phyloP scores from a whole-genome alignment of 1,140 invertebrate genomes.

The Drosophila leontia region DNA sequence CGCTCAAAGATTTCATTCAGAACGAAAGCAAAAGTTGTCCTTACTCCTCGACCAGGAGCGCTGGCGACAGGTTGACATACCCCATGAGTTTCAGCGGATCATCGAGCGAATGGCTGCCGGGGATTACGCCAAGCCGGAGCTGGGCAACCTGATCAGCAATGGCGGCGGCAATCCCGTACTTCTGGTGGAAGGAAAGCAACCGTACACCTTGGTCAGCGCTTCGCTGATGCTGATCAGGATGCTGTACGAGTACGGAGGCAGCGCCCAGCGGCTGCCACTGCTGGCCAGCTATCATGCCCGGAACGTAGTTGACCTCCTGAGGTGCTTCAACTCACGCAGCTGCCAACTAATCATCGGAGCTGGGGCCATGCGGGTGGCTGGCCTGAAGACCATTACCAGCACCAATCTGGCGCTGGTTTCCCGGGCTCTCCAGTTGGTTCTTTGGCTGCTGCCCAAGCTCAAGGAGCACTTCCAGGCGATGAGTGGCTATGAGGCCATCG shows the following conservation, averaged over 20 bases:
- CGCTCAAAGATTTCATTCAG: conserved; percentile 95
- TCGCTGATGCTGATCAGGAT: conserved; percentile 94
- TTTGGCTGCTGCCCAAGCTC: conserved; percentile 91
- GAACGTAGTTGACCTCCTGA: conserved; percentile 94
- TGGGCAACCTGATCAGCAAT: conserved; percentile 69
- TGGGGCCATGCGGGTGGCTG: conserved; percentile 96
- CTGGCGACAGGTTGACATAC: conserved; percentile 97
- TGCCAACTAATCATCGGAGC: conserved; percentile 98
- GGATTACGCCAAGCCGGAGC: conserved; percentile 76
- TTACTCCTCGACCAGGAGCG: conserved; percentile 94
- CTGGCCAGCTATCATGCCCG: conserved; percentile 90
- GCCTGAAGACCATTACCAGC: conserved; percentile 98
- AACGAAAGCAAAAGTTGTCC: conserved; percentile 93
- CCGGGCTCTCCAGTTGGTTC: conserved; percentile 92
- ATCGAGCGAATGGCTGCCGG: conserved; percentile 90
- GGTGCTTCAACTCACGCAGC: conserved; percentile 96
- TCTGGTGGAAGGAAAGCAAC: conserved; percentile 91
- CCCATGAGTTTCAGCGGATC: conserved; percentile 93
- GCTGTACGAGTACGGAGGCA: conserved; percentile 95
- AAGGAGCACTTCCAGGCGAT: conserved; percentile 88
- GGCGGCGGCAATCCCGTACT: conserved; percentile 86
- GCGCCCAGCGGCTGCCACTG: conserved; percentile 89
- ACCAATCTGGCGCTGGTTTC: conserved; percentile 97
- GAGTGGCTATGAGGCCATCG: conserved; percentile 88
- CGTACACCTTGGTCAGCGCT: conserved; percentile 93